Base-by-base conservation (phyloP, 1,140 invertebrate species). In the Drosophila pseudoananassae region DNA sequence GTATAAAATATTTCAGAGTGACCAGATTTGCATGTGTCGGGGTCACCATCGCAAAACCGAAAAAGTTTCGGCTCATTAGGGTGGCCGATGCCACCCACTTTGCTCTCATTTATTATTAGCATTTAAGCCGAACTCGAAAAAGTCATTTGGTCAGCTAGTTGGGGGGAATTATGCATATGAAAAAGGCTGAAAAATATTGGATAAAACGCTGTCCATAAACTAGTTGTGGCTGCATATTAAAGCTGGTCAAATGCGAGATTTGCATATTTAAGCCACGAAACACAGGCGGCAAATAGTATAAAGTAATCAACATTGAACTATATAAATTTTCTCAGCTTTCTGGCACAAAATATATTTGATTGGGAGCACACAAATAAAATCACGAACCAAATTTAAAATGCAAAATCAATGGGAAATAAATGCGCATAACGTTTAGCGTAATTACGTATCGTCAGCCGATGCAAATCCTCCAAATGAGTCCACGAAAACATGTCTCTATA, bases 371-470 rank as follows among this genome's bases (percentile, higher is more conserved):
- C 53, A 76, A 77, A 70, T 53, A 58, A 71, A 82, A 75, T 63
- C 54, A 82, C 66, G 25, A 70, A 50, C 54, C 17, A 65, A 55
- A 64, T 84, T 76, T 36, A 60, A 84, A 79, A 84, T 79, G 66
- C 76, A 84, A 79, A 84, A 84, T 76, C 75, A 69, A 71, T 63
- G 61, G 66, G 45, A 78, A 82, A 78, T 71, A 87, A 88, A 87
- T 82, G 83, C 83, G 75, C 82, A 88, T 78, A 82, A 76, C 83
- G 78, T 88, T 87, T 87, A 87, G 82, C 69, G 78, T 87, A 87
- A 87, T 87, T 78, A 87, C 64, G 63, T 57, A 57, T 59, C 51
- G 63, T 15, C 68, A 69, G 61, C 63, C 57, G 40, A 61, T 66
- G 46, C 49, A 54, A 73, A 64, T 63, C 50, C 56, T 45, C 46